Percentiles rank a stretch among this genome's conserved stretches.
Evolutionary conservation across 2,113 vertebrate genomes (phyloP).

Genomic region (Malurus cyaneus): DNA sequence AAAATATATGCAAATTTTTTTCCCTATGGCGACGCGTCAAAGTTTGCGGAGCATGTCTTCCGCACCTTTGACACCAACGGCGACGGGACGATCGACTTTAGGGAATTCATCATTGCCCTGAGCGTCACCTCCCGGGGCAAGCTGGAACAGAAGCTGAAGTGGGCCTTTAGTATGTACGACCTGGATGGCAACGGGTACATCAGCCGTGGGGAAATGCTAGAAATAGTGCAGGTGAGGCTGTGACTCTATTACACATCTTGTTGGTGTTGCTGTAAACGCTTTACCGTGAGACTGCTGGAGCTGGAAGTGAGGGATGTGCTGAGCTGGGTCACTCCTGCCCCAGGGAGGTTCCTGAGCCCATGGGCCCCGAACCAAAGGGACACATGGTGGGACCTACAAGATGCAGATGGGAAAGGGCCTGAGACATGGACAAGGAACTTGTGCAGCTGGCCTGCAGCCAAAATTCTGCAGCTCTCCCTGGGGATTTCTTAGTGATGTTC

Average conservation of each 20-base stretch:
- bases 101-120: slow-evolving; percentile 86
- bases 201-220: slow-evolving; percentile 84
- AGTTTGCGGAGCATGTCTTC: slow-evolving; percentile 85
- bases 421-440: accelerated
- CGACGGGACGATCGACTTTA: slow-evolving; percentile 83
- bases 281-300: background rate
- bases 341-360: background rate
- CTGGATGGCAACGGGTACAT: slow-evolving; percentile 85
- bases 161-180: slow-evolving; percentile 86
- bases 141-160: slow-evolving; percentile 85
- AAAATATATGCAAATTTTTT: slow-evolving; percentile 90
- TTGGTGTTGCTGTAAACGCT: background rate
- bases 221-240: slow-evolving; percentile 81
- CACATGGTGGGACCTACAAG: accelerated
- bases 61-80: slow-evolving; percentile 84
- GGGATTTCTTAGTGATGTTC: background rate
- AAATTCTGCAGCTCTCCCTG: background rate
- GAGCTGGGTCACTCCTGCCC: background rate
- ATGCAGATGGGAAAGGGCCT: background rate
- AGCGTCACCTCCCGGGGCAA: slow-evolving; percentile 83
- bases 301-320: background rate
- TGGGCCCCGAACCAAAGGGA: background rate
- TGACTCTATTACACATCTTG: background rate
- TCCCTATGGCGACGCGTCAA: slow-evolving; percentile 81
- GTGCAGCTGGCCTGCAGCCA: background rate